Evolutionary conservation across 2,797 vertebrate species (phyloP).

Genomic region (Pampus argenteus): DNA sequence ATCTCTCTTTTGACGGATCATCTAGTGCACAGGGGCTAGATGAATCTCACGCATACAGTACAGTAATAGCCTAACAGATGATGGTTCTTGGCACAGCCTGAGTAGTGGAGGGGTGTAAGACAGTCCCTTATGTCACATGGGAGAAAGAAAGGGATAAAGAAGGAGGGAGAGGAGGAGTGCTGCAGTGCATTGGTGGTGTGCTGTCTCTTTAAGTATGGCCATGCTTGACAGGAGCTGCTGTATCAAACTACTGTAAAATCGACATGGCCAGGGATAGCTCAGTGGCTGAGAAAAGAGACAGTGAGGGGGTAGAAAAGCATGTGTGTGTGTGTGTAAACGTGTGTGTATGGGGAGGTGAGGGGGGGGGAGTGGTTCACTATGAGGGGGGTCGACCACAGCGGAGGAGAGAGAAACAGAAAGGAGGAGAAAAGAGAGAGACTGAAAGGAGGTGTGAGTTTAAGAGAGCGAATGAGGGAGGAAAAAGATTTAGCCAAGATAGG

Average conservation of each 20-base stretch:
- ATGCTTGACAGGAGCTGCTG: slow-evolving; percentile 74
- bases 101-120: slow-evolving; percentile 80
- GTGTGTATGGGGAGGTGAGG: slow-evolving; percentile 10
- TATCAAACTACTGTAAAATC: slow-evolving; percentile 80
- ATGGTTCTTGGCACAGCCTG: slow-evolving; percentile 76
- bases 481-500: slow-evolving; percentile 66
- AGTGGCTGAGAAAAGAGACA: slow-evolving; percentile 43
- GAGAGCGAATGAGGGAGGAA: slow-evolving; percentile 61
- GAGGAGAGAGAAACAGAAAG: slow-evolving; percentile 42
- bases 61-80: slow-evolving; percentile 82
- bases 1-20: slow-evolving; percentile 58
- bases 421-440: slow-evolving; percentile 41
- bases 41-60: slow-evolving; percentile 62
- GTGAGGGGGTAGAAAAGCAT: slow-evolving; percentile 47
- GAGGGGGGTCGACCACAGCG: slow-evolving; percentile 52
- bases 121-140: slow-evolving; percentile 81
- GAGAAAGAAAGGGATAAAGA: slow-evolving; percentile 58
- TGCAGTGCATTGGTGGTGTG: slow-evolving; percentile 74
- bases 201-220: slow-evolving; percentile 80
- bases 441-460: slow-evolving; percentile 68
- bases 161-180: slow-evolving; percentile 61
- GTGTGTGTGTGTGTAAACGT: slow-evolving; percentile 11
- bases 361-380: slow-evolving; percentile 50
- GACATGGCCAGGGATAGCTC: slow-evolving; percentile 65
- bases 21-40: slow-evolving; percentile 54